Percentiles rank a stretch among this genome's conserved stretches.
Conservation (phyloP, 2,797 vertebrate genomes). For the Meda fulgida region DNA sequence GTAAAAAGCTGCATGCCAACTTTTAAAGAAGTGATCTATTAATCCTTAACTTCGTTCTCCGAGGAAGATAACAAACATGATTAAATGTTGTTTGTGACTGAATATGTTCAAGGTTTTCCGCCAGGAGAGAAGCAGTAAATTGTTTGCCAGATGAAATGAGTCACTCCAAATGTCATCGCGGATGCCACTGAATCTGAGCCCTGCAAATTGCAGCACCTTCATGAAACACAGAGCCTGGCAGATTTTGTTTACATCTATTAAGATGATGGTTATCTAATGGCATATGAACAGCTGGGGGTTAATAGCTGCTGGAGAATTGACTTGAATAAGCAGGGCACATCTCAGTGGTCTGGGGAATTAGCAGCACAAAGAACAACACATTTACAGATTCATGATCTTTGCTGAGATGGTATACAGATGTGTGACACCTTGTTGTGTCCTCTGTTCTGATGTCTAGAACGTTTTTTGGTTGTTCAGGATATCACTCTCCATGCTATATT, state of each 20-base stretch:
- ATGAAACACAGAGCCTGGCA: slow-evolving; percentile 50
- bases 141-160: slow-evolving; percentile 58
- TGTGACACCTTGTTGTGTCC: slow-evolving; percentile 18
- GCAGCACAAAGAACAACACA: slow-evolving; percentile 2
- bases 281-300: slow-evolving; percentile 62
- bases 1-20: not conserved
- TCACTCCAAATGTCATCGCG: slow-evolving; percentile 57
- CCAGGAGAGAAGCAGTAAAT: slow-evolving; percentile 50
- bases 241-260: slow-evolving; percentile 67
- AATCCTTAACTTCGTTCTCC: slow-evolving; percentile 36
- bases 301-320: slow-evolving; percentile 52
- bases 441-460: slow-evolving; percentile 27
- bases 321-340: slow-evolving; percentile 48
- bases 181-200: slow-evolving; percentile 48
- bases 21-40: slow-evolving; percentile 41
- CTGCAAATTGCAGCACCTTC: slow-evolving; percentile 54
- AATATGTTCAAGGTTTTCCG: slow-evolving; percentile 57
- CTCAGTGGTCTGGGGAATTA: slow-evolving; percentile 47
- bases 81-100: slow-evolving; percentile 53
- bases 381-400: slow-evolving; percentile 39
- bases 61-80: slow-evolving; percentile 44
- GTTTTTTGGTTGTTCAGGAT: slow-evolving; percentile 10
- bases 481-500: slow-evolving; percentile 19
- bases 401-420: slow-evolving; percentile 38
- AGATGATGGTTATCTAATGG: slow-evolving; percentile 64